These are phyloP conservation scores for Thelaira solivaga DNA, from an alignment of 2,888 invertebrate species.

Conservation along the genomic window DNA sequence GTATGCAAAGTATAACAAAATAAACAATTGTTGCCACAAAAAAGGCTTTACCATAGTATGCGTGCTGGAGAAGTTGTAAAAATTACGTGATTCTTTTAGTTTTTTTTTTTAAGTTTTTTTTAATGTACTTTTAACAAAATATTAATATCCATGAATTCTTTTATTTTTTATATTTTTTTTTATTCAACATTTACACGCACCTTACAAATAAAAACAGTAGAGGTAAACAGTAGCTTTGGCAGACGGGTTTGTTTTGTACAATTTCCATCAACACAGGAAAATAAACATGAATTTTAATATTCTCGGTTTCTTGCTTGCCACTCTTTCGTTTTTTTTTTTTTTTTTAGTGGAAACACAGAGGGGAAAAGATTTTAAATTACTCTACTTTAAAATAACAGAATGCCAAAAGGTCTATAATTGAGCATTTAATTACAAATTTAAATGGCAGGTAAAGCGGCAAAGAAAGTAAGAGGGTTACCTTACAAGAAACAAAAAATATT, in stretches of 20 bases:
- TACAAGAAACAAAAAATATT: constrained; percentile 12
- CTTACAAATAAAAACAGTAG: background rate
- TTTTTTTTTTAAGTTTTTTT: too few relatives aligned
- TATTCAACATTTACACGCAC: constrained; percentile 48
- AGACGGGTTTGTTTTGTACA: constrained; percentile 11
- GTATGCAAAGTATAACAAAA: constrained; percentile 31
- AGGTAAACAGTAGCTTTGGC: background rate
- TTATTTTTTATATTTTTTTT: background rate
- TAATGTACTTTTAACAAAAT: constrained; percentile 58
- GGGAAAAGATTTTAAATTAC: background rate
- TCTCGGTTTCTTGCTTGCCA: background rate
- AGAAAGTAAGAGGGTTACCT: background rate
- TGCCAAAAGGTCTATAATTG: constrained; percentile 12
- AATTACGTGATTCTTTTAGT: constrained; percentile 58
- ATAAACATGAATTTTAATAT: constrained; percentile 56
- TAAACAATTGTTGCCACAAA: constrained; percentile 23
- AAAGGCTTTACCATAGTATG: constrained; percentile 23
- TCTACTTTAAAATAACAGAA: constrained; percentile 21
- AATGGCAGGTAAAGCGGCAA: background rate
- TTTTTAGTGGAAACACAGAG: background rate
- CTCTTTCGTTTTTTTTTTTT: constrained; percentile 1
- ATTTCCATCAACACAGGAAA: constrained; percentile 47
- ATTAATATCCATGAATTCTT: constrained; percentile 33
- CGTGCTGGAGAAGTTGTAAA: constrained; percentile 20
- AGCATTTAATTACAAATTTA: constrained; percentile 55